Base-by-base conservation (phyloP, 2,113 vertebrate species). In the Podocnemis expansa region DNA sequence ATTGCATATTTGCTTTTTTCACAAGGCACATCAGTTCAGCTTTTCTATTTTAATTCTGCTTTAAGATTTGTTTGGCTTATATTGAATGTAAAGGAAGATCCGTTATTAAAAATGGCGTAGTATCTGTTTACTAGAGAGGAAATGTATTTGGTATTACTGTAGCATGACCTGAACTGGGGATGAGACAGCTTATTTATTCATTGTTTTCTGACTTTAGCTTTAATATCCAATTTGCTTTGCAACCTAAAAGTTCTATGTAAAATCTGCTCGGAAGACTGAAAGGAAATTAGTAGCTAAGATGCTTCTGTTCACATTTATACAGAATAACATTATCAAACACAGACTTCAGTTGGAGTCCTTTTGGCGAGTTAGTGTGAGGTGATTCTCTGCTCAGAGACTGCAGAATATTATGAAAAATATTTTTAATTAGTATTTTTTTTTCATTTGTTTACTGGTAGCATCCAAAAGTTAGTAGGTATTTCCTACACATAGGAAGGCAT, bases 1-100 rank as follows among this genome's bases (percentile, higher is more conserved):
- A 41, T 11, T n/a, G 5, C 1, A 0, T 81, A 82, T 1, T 38
- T 85, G 87, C 0, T 3, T 91, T 47, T 75, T 8, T 1, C 31
- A 34, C 73, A 31, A 63, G 24, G 54, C 7, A 1, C 4, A 1
- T 51, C 83, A 58, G 29, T 79, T 47, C 0, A 73, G 17, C n/a
- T 41, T 41, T 73, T 73, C 29, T 41, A 38, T 73, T 70, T 38
- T 41, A 73, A 73, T 73, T 73, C 38, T 73, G 38, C 34, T 73
- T 73, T 38, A 58, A 58, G n/a, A 19, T 73, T n/a, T 73, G n/a
- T 73, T 73, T 41, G 34, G 17, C 19, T 73, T n/a, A 60, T 47
- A 55, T 60, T n/a, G 78, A 58, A 78, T 58, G 78, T 6, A 76
- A 87, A 60, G 34, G 14, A 34, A 90, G 54, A 16, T 67, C 70